Evolutionary conservation across 2,888 invertebrate genomes (phyloP).

Genomic region (Trichogramma evanescens): DNA sequence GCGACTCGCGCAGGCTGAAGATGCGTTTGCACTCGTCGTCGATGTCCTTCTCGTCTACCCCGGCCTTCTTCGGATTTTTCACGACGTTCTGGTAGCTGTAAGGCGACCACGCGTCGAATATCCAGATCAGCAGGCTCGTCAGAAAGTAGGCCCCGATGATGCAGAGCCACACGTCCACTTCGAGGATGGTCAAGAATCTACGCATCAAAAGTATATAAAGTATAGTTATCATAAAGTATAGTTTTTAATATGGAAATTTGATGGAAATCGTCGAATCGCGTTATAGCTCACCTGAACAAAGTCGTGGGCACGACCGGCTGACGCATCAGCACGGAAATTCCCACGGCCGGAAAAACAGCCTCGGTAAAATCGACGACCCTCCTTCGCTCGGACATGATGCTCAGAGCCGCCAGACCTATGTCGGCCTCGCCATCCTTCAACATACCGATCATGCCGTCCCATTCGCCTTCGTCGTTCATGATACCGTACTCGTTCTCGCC

Average conservation of each 20-base stretch:
- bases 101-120: slow-evolving; percentile 91
- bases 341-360: slow-evolving; percentile 90
- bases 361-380: slow-evolving; percentile 93
- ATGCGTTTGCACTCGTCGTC: slow-evolving; percentile 89
- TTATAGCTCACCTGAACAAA: slow-evolving; percentile 52
- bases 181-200: slow-evolving; percentile 87
- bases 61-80: slow-evolving; percentile 19
- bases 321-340: slow-evolving; percentile 90
- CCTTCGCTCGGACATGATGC: slow-evolving; percentile 91
- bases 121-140: slow-evolving; percentile 85
- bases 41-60: slow-evolving; percentile 49
- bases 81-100: slow-evolving; percentile 86
- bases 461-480: slow-evolving; percentile 75
- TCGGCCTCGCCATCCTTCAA: slow-evolving; percentile 76
- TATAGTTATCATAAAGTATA: no score
- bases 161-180: slow-evolving; percentile 89
- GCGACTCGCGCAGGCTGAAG: slow-evolving; percentile 90
- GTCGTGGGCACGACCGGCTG: slow-evolving; percentile 81
- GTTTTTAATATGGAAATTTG: not conserved
- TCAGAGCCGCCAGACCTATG: slow-evolving; percentile 82
- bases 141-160: slow-evolving; percentile 87
- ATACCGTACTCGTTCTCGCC: slow-evolving; percentile 80
- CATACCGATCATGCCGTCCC: slow-evolving; percentile 74
- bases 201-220: not conserved
- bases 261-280: not conserved